Evolutionary conservation across 2,797 vertebrate genomes (phyloP).

Genomic region (Gymnoscopelus braueri): DNA sequence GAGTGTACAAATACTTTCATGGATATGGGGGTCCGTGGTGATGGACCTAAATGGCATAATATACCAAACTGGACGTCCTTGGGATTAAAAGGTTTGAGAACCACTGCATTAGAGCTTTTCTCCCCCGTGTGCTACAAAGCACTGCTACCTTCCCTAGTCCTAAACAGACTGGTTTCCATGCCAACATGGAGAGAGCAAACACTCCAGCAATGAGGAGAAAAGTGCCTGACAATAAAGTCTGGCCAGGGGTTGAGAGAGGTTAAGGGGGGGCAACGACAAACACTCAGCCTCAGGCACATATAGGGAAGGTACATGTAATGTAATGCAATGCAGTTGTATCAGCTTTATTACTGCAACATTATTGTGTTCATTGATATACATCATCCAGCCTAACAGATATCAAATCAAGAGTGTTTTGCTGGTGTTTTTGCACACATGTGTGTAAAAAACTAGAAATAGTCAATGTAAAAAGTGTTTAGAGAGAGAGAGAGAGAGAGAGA

Average conservation of each 20-base stretch:
- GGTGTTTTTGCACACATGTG: too few species aligned
- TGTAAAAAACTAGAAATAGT: background rate
- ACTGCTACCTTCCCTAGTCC: constrained; percentile 45
- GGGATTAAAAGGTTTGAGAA: too few species aligned
- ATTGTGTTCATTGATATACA: too few species aligned
- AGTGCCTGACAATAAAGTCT: constrained; percentile 47
- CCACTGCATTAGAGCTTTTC: constrained; percentile 2
- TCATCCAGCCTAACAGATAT: too few species aligned
- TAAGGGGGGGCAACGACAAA: constrained; percentile 2
- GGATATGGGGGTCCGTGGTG: too few species aligned
- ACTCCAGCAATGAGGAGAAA: constrained; percentile 58
- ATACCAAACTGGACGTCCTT: too few species aligned
- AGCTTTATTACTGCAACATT: too few species aligned
- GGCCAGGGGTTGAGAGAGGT: constrained; percentile 38
- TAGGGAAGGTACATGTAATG: background rate
- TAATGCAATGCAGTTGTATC: too few species aligned
- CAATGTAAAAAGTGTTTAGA: background rate
- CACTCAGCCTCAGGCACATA: background rate
- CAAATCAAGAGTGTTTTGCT: too few species aligned
- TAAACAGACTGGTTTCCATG: constrained; percentile 79
- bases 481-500: constrained; percentile 2
- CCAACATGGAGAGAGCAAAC: constrained; percentile 75
- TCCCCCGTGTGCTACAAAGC: constrained; percentile 19
- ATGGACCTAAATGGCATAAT: too few species aligned
- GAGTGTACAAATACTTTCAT: too few species aligned